Conservation (phyloP, 2,888 invertebrate genomes). For the Melieria omissa region DNA sequence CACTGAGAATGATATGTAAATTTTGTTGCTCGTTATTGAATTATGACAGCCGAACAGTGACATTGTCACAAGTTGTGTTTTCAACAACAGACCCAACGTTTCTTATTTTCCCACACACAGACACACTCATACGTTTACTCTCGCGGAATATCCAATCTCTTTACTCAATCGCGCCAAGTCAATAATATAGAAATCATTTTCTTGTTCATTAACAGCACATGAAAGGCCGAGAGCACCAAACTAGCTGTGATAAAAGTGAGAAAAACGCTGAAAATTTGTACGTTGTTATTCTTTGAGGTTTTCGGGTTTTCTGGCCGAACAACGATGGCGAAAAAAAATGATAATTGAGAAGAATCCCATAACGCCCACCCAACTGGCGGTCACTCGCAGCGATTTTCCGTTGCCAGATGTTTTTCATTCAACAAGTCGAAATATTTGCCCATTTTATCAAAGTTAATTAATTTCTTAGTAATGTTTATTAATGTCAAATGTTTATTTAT, state of each 20-base stretch:
- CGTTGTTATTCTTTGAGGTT: too few relatives aligned
- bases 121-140: not conserved
- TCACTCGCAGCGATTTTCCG: not conserved
- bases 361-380: constrained; percentile 7
- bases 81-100: constrained; percentile 46
- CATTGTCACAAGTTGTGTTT: constrained; percentile 52
- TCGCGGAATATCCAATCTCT: not conserved
- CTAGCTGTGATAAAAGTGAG: too few relatives aligned
- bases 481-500: too few relatives aligned
- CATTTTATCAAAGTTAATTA: too few relatives aligned
- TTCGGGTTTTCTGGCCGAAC: too few relatives aligned
- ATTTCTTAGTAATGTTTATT: too few relatives aligned
- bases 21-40: not conserved
- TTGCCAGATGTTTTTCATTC: too few relatives aligned
- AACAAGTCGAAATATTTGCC: too few relatives aligned
- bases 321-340: constrained; percentile 5
- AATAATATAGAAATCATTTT: too few relatives aligned
- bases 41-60: constrained; percentile 39
- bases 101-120: constrained; percentile 49
- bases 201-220: not conserved
- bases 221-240: not conserved
- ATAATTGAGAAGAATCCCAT: constrained; percentile 1
- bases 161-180: too few relatives aligned
- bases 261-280: too few relatives aligned
- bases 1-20: not conserved